Conservation (phyloP, 2,113 vertebrate genomes). For the Cottus gobio region DNA sequence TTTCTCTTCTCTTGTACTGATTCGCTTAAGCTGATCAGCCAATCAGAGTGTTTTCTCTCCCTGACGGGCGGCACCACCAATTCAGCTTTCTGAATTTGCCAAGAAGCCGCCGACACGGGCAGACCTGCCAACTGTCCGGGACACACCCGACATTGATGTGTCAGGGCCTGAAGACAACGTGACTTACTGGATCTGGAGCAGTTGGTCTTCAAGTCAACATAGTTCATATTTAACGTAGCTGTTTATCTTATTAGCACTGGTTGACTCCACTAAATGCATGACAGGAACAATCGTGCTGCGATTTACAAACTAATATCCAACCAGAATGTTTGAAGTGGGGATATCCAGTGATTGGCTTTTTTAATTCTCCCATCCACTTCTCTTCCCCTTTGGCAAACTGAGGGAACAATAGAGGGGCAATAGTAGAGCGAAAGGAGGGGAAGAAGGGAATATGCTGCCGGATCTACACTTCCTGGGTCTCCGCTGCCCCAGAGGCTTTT, state of each 20-base stretch:
- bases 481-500: constrained; percentile 43
- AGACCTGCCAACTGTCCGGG: background rate
- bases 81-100: background rate
- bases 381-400: constrained; percentile 39
- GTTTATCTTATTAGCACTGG: constrained; percentile 35
- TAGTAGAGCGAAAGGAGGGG: constrained; percentile 30
- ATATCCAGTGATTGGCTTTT: constrained; percentile 41
- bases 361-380: constrained; percentile 2
- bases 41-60: background rate
- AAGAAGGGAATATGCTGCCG: constrained; percentile 44
- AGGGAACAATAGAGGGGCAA: constrained; percentile 47
- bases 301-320: constrained; percentile 41
- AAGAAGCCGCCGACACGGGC: background rate
- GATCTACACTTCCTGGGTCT: constrained; percentile 51
- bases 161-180: constrained; percentile 4
- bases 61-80: background rate
- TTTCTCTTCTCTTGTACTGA: background rate
- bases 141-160: background rate
- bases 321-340: constrained; percentile 40
- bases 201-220: constrained; percentile 24
- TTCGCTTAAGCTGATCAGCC: background rate
- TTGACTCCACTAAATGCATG: constrained; percentile 14
- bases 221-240: constrained; percentile 12
- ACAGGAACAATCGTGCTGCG: constrained; percentile 17
- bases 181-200: constrained; percentile 15